Base-by-base conservation (phyloP, 2,888 invertebrate genomes). In the Cryptus viduatorius region DNA sequence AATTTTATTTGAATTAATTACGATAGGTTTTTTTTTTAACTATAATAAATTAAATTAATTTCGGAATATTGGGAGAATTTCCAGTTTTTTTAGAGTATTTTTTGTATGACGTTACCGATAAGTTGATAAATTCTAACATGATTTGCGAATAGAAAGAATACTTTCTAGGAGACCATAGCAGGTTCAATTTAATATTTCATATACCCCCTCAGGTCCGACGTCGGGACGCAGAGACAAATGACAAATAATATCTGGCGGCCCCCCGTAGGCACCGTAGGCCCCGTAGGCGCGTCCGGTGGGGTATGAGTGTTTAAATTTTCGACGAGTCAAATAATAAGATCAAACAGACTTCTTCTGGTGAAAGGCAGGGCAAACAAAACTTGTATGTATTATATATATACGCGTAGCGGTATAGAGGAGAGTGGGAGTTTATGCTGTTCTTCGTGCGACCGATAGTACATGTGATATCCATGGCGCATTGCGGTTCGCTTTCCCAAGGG, bases 251-350 rank as follows among this genome's bases (percentile, higher is more conserved):
- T 72, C 76, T 56, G 56, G 50, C 56, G 72, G 65, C 72, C 37
- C 37, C 37, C 37, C 71, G 77, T 82, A 72, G 71, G 67, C 67
- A n/a, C n/a, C n/a, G n/a, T n/a, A n/a, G n/a, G n/a, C 37, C 37
- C 37, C 71, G 77, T 82, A 72, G 71, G 67, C 67, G 8, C 61
- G 56, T 44, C 14, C 53, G 83, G 86, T 82, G 56, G 69, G 84
- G 79, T 81, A 88, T 86, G 88, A 91, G 91, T 93, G 92, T 93
- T 93, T 93, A 92, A 92, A 92, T 93, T 92, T 61, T 91, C 87
- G 89, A 90, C 89, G 90, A 91, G 91, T 91, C 91, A 92, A 92
- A 93, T 93, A 93, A 93, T 93, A 92, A 92, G 92, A 93, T 93
- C 92, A 93, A 92, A 93, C 90, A 91, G 87, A 86, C 14, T 31